Base-by-base conservation (phyloP, 64 coral and sea anemone species). In the Cladopsammia gracilis region DNA sequence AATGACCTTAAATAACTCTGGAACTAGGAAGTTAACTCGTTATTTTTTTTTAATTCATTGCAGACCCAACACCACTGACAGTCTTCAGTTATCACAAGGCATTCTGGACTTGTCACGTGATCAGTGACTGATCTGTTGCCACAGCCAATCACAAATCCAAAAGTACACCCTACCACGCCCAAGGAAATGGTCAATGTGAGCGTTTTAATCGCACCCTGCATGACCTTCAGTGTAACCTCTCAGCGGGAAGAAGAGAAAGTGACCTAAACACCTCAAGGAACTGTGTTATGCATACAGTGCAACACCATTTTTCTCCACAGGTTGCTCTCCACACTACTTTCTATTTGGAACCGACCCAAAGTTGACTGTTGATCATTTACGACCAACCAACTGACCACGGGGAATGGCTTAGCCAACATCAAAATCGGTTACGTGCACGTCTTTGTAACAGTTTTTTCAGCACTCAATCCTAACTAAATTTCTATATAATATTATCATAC, bases 281-380 rank as follows among this genome's bases (percentile, higher is more conserved):
- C 62, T 65, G 13, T 65, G 62, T 65, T 65, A 65, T 20, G 90
- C 79, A 2, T 92, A 92, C n/a, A 92, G 85, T n/a, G 68, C 25
- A 71, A 92, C 70, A 5, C 78, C 90, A 1, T 69, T 85, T 48
- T 61, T 79, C 20, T 84, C 58, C 3, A 91, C 89, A 51, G 90
- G 79, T 22, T 92, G 85, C 50, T 87, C 82, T 1, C 91, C 81
- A n/a, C 75, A 69, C 20, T 93, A 87, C 43, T 73, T 87, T 20
- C 49, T 93, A 59, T 87, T 78, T 71, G 91, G 91, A 4, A 24
- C 25, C 12, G 82, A 87, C 46, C 71, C 82, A 3, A 87, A 24
- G 20, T 10, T 87, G 13, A n/a, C 75, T 4, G 26, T 60, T 18
- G 73, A 93, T n/a, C 73, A 76, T 25, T n/a, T 93, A 4, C 8